Base-by-base conservation (phyloP, 2,113 vertebrate species). In the Rhinoderma darwinii region DNA sequence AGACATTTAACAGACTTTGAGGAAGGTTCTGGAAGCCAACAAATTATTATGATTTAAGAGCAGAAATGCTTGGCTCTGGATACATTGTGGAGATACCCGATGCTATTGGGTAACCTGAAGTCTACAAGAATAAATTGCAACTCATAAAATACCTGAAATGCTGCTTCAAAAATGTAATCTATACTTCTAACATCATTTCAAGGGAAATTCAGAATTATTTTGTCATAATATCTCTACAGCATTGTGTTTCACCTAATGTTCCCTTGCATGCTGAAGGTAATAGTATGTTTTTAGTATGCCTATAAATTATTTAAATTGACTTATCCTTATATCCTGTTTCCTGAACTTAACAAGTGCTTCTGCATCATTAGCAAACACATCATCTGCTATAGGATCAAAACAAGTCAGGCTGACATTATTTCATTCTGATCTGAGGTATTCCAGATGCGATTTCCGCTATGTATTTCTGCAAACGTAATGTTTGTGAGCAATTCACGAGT, bases 261-360 rank as follows among this genome's bases (percentile, higher is more conserved):
- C 91, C 92, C 92, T 94, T 93, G 92, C 91, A 89, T 93, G 90
- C 91, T 92, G 91, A 94, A 94, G 89, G 93, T 94, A 95, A 95
- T 92, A 93, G 92, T 91, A 90, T 91, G 89, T 11, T 94, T 96
- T 96, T 95, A 95, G 94, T 95, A 92, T 93, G 92, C 90, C 92
- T 92, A 96, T 96, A 96, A 96, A 96, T 96, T 94, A 91, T 94
- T 90, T 95, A 94, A 95, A 95, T 94, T 95, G 94, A 94, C 94
- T 94, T 95, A 95, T 94, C 91, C 95, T 94, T 95, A 95, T 94
- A 96, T 95, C 95, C 95, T 95, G 94, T 95, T 95, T 96, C 94
- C 94, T 95, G 94, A 94, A 94, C 92, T 96, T 96, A 95, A 96
- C 92, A 91, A 96, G 94, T 94, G 94, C 94, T 95, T 96, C 94